Evolutionary conservation across 2,113 vertebrate genomes (phyloP).

Genomic region (Zosterops japonicus): DNA sequence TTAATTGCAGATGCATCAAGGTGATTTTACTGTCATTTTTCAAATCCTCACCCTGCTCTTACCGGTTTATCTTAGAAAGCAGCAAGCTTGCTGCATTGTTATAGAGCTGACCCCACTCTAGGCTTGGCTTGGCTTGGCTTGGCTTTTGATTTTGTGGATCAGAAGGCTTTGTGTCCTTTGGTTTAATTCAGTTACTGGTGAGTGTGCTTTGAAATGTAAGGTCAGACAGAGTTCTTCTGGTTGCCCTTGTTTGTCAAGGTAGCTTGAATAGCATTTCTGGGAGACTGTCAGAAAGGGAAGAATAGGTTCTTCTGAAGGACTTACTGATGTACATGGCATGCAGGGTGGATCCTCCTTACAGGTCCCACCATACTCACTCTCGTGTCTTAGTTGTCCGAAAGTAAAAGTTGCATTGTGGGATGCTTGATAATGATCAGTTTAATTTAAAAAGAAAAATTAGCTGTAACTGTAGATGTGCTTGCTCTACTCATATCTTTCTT

Average conservation of each 20-base stretch:
- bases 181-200: not conserved
- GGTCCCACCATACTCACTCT: not conserved
- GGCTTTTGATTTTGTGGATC: not conserved
- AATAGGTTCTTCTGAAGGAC: not conserved
- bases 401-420: not conserved
- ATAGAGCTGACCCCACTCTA: not conserved
- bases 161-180: not conserved
- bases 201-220: not conserved
- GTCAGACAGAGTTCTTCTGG: not conserved
- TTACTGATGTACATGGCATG: rapidly evolving
- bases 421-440: not conserved
- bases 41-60: not conserved
- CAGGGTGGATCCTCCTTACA: not conserved
- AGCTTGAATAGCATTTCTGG: not conserved
- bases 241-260: not conserved
- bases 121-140: not conserved
- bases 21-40: not conserved
- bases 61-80: not conserved
- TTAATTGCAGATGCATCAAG: not conserved
- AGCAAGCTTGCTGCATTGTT: not conserved
- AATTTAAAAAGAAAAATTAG: not conserved
- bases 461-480: not conserved
- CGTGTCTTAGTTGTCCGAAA: not conserved
- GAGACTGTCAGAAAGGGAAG: not conserved
- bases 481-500: not conserved